Percentiles rank a stretch among this genome's conserved stretches.
Evolutionary conservation across 2,888 invertebrate genomes (phyloP).

Genomic region (Anodontia alba): DNA sequence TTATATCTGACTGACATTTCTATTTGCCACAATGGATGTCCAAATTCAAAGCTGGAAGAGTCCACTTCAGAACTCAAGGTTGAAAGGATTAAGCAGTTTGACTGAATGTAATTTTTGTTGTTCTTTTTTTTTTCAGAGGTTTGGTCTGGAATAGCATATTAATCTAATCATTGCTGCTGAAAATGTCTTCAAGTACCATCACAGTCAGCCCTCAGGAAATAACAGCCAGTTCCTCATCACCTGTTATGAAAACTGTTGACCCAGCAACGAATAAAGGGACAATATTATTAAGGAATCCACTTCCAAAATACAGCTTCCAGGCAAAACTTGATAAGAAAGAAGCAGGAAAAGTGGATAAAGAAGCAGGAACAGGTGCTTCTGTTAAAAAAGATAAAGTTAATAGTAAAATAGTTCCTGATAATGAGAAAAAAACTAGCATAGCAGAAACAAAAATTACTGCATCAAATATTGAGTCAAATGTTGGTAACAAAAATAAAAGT

Average conservation of each 20-base stretch:
- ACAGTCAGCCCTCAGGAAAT: constrained; percentile 42
- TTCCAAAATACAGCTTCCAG: constrained; percentile 76
- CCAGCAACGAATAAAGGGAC: constrained; percentile 57
- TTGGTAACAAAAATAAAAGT: not conserved
- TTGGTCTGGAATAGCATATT: no score
- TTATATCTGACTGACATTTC: no score
- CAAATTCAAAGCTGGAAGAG: no score
- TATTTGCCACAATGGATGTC: no score
- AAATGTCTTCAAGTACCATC: constrained; percentile 52
- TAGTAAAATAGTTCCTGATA: not conserved
- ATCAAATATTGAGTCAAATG: not conserved
- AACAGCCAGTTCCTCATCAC: constrained; percentile 26
- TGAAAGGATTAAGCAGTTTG: no score
- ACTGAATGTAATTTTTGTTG: no score
- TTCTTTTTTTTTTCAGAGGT: no score
- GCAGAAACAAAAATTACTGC: not conserved
- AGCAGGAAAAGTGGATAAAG: not conserved
- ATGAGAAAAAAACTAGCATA: constrained; percentile 17
- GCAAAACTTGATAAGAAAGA: constrained; percentile 60
- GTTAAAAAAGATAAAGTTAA: not conserved
- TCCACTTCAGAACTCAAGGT: no score
- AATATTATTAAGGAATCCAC: constrained; percentile 71
- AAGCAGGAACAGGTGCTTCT: constrained; percentile 16
- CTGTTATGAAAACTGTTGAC: constrained; percentile 10
- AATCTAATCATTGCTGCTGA: not conserved